Base-by-base conservation (phyloP, 2,888 invertebrate species). In the Lasioglossum oenotherae region DNA sequence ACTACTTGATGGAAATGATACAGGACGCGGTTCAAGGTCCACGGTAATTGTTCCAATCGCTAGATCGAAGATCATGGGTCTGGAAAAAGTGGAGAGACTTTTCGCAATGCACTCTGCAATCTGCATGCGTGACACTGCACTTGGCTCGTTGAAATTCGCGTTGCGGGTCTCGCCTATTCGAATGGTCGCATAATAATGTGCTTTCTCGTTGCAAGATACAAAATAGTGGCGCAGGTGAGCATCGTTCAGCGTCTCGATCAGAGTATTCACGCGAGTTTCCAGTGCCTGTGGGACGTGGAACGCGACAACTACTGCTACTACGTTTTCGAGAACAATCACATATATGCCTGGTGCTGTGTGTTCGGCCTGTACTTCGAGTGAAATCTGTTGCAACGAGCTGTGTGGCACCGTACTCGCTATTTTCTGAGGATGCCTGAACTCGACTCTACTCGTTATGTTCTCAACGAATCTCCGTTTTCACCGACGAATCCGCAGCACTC, bases 251-350 rank as follows among this genome's bases (percentile, higher is more conserved):
- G 89, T 79, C 80, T 87, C 72, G 85, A 88, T 78, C 92, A 92
- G 90, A 86, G 88, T 78, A 74, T 90, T 69, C 81, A 89, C 81
- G 74, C 87, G 73, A 86, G 81, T 64, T 87, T 89, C 41, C 88
- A 88, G 80, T 90, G 91, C 80, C 91, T 91, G 57, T 91, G 92
- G 91, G 92, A 92, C 78, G 78, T 69, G 82, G 88, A 89, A 4
- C 88, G 87, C 67, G 92, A 92, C 86, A 92, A 92, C 91, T 91
- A 92, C 85, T 92, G 90, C 74, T 90, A 89, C 86, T 85, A 90
- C 74, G 88, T 88, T 81, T 88, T 88, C 80, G 87, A 92, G 86
- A 92, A 90, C 83, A 85, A 86, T 83, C 86, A 89, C 79, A 84
- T 90, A 82, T 79, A 91, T 80, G 92, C 91, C 31, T 92, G 91